These are phyloP conservation scores for Microcebus lehilahytsara DNA, from an alignment of 2,113 vertebrate genomes.

Conservation along the genomic window DNA sequence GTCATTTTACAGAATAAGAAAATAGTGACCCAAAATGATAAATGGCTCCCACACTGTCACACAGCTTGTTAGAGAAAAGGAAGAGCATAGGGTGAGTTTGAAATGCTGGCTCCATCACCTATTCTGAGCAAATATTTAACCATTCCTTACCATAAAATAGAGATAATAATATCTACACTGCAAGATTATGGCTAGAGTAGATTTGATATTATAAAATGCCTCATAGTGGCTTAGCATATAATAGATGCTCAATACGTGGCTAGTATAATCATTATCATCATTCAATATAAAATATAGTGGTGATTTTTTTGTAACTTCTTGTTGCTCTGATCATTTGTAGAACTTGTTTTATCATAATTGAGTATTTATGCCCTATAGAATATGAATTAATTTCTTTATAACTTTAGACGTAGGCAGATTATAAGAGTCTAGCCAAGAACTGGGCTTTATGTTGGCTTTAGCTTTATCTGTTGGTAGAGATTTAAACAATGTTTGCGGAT, in stretches of 20 bases:
- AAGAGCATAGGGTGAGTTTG: background rate
- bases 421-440: background rate
- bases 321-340: background rate
- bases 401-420: background rate
- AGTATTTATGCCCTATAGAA: background rate
- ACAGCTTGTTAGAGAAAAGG: background rate
- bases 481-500: background rate
- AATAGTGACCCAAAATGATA: background rate
- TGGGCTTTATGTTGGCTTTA: background rate
- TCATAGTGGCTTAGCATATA: background rate
- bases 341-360: background rate
- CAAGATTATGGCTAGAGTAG: background rate
- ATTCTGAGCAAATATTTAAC: background rate
- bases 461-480: background rate
- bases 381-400: background rate
- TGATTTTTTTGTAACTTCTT: background rate
- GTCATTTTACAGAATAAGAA: background rate
- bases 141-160: background rate
- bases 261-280: background rate
- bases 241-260: background rate
- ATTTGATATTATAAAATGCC: background rate
- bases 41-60: background rate
- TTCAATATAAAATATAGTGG: background rate
- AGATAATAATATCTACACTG: background rate
- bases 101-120: background rate